Evolutionary conservation across 2,888 invertebrate genomes (phyloP), one percentile per base, ranked within the genome.

Genomic region (Candidula unifasciata): DNA sequence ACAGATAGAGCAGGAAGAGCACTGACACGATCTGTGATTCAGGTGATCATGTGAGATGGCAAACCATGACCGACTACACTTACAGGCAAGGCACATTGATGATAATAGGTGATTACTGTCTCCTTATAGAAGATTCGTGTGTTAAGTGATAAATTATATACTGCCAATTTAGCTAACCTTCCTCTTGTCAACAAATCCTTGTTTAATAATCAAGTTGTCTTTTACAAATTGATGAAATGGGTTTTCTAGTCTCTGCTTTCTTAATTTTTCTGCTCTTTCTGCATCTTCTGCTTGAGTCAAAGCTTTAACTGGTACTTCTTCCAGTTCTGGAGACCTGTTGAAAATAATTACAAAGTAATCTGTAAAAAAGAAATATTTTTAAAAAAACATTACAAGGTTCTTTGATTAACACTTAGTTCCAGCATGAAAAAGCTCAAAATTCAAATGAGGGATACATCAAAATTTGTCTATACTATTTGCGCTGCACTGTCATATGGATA

Each of bases 121-220:
- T n/a, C n/a, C n/a, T n/a, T n/a, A n/a, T n/a, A n/a, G n/a, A 44
- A 44, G 44, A 44, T 44, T 44, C 44, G n/a, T n/a, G n/a, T n/a
- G n/a, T 13, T 13, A 44, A 44, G 44, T 44, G 44, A 44, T 44
- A 44, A 44, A 44, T 44, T 44, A 44, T 13, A 44, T 44, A 44
- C 2, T 44, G 44, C 44, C 2, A 44, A 44, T 1, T 10, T 21
- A 52, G 44, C 87, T 81, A 86, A 95, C 95, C 94, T 98, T 98
- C 90, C 97, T 95, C 94, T 99, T 99, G 93, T 98, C 97, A 82
- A 99, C 96, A 87, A 97, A 95, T 18, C 99, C 99, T 93, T 97
- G 97, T 94, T 98, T 98, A 79, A 99, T 94, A 91, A 99, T 99
- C 82, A 99, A 95, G 93, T 98, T 97, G 86, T 96, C 96, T 85